Evolutionary conservation across 2,113 vertebrate species (phyloP).

Genomic region (Barbus barbus): DNA sequence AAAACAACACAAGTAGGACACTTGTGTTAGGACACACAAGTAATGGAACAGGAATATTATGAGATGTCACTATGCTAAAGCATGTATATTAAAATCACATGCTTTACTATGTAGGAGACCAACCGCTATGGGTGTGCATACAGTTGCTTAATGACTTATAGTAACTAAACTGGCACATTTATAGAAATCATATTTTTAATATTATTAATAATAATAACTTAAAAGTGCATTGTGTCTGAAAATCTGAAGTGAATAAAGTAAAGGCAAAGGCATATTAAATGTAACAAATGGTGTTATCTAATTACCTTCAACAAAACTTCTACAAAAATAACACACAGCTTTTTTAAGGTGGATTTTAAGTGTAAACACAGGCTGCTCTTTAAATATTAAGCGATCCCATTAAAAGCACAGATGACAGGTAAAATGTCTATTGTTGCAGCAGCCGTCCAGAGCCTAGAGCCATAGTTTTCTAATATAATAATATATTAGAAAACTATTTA

Average conservation of each 20-base stretch:
- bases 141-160: neutral
- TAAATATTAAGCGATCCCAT: constrained; percentile 10
- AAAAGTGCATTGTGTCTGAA: neutral
- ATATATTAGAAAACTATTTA: neutral
- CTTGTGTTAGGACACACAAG: too few species aligned
- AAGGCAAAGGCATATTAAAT: neutral
- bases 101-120: neutral
- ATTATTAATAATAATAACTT: neutral
- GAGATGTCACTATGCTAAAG: neutral
- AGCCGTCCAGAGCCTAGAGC: neutral
- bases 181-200: neutral
- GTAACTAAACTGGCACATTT: neutral
- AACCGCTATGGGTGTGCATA: neutral
- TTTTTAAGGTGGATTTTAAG: neutral
- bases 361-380: neutral
- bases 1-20: constrained; percentile 6
- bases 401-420: constrained; percentile 20
- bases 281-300: neutral
- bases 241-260: neutral
- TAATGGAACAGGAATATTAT: neutral
- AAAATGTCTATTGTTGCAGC: neutral
- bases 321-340: neutral
- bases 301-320: neutral
- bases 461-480: too few species aligned
- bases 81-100: neutral